These are phyloP conservation scores for Antedon mediterranea DNA, from an alignment of 53 echinoderm and acorn worm genomes.

Conservation along the genomic window DNA sequence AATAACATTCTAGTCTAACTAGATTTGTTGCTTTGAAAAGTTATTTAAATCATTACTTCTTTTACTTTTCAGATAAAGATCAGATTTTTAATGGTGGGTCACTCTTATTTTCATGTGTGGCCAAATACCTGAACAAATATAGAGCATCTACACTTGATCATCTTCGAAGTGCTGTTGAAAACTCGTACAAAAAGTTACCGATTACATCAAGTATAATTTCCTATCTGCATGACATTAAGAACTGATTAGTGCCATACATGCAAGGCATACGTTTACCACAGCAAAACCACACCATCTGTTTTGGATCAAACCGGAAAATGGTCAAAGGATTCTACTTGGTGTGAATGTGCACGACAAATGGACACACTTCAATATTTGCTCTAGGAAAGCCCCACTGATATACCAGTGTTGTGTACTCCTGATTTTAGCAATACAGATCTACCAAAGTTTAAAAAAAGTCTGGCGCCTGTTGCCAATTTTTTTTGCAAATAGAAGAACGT, in stretches of 20 bases:
- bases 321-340: conserved; percentile 9
- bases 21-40: too few relatives aligned
- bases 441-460: neutral
- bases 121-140: conserved; percentile 5
- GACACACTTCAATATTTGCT: neutral
- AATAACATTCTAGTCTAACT: too few relatives aligned
- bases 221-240: conserved; percentile 3
- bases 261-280: conserved; percentile 1
- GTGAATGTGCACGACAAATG: neutral
- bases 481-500: neutral
- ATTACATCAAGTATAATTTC: conserved; percentile 8
- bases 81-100: conserved; percentile 29
- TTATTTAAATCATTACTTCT: too few relatives aligned
- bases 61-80: conserved; percentile 26
- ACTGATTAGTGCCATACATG: conserved; percentile 11
- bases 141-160: conserved; percentile 7
- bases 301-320: neutral
- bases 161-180: neutral
- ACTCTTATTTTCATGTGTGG: conserved; percentile 22
- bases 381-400: neutral
- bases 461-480: neutral
- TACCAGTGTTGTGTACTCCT: neutral
- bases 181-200: conserved; percentile 7
- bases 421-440: neutral
- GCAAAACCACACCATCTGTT: conserved; percentile 5